These are phyloP conservation scores for Isoperla grammatica DNA, from an alignment of 2,888 invertebrate genomes.

Conservation along the genomic window DNA sequence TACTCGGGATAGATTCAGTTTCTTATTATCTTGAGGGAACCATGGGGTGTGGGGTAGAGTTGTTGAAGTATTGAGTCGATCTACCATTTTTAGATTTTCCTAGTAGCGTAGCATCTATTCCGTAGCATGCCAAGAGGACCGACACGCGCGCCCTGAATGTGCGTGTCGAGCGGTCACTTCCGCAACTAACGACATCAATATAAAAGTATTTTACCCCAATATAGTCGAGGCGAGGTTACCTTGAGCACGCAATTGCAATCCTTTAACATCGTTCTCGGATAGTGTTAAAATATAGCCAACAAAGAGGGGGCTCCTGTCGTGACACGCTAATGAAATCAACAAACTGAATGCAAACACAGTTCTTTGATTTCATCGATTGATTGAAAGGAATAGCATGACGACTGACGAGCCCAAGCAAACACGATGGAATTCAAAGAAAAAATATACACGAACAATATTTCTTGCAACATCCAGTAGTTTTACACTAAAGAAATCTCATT, in stretches of 20 bases:
- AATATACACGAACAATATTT: too few species aligned
- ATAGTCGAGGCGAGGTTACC: background rate
- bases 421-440: too few species aligned
- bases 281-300: background rate
- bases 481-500: too few species aligned
- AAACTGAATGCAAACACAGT: too few species aligned
- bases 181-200: conserved; percentile 19
- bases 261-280: conserved; percentile 4
- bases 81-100: conserved; percentile 12
- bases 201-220: conserved; percentile 16
- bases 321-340: too few species aligned
- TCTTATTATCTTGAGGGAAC: too few species aligned
- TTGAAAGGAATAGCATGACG: too few species aligned
- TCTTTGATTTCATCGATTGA: too few species aligned
- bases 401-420: too few species aligned
- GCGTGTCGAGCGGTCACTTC: conserved; percentile 16
- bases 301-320: background rate
- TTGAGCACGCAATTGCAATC: conserved; percentile 13
- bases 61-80: background rate
- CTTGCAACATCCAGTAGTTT: too few species aligned
- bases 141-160: conserved; percentile 1
- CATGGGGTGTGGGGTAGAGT: too few species aligned
- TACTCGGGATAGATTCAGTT: background rate
- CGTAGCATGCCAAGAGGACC: background rate
- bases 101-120: background rate